A percentile compares a stretch with the other conserved stretches of the same genome.
phyloP scores from a whole-genome alignment of 2,797 vertebrate genomes.

The Spinus olivaceus region DNA sequence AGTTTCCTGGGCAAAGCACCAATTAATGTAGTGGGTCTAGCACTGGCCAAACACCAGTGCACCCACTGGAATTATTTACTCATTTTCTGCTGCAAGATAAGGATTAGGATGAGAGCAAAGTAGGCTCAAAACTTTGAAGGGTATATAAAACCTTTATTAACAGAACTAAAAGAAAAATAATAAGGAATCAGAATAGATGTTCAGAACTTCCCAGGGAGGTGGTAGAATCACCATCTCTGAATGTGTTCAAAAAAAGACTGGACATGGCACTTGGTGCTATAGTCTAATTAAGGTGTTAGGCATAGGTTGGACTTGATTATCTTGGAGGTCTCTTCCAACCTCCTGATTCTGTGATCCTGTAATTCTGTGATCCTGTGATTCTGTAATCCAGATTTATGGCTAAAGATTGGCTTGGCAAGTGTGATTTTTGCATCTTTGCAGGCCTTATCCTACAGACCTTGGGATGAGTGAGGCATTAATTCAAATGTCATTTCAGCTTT shows the following conservation, averaged over 20 bases:
- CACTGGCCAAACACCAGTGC: background rate
- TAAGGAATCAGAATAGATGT: background rate
- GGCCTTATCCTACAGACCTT: background rate
- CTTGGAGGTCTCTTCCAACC: too few relatives aligned
- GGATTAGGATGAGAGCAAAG: background rate
- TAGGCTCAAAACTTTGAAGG: background rate
- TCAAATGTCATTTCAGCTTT: background rate
- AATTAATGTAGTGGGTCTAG: background rate
- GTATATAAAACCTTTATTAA: background rate
- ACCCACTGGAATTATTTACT: background rate
- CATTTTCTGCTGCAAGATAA: background rate
- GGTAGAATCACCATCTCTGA: too few relatives aligned
- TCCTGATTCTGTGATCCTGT: too few relatives aligned
- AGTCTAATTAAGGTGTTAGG: too few relatives aligned
- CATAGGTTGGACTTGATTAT: too few relatives aligned
- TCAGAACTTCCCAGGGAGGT: background rate
- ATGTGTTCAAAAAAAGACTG: too few relatives aligned
- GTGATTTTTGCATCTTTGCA: background rate
- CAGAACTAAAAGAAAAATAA: background rate
- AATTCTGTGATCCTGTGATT: too few relatives aligned
- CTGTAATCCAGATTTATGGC: background rate
- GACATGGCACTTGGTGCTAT: too few relatives aligned
- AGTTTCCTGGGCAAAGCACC: background rate
- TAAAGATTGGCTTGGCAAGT: background rate
- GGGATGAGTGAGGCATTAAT: background rate